Base-by-base conservation (phyloP, 2,113 vertebrate species). In the Neotoma lepida region DNA sequence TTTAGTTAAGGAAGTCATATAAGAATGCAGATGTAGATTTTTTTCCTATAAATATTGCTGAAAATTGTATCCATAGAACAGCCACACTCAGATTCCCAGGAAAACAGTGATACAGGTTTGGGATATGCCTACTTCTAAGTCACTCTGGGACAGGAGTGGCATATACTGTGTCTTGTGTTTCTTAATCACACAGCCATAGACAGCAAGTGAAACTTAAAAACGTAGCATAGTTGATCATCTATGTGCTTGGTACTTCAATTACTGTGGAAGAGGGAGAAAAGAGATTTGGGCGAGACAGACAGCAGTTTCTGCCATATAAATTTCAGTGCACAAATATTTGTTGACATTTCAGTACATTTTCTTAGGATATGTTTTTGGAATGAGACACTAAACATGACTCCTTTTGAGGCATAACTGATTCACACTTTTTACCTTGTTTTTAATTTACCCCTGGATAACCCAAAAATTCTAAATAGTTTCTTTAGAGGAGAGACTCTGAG, bases 11-110 rank as follows among this genome's bases (percentile, higher is more conserved):
- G 6, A 44, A 71, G 4, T 94, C 39, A 73, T 82, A 77, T 9
- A 95, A 84, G 44, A 97, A 95, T 88, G 46, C 10, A 93, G 58
- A 44, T 82, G 44, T 88, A 18, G 84, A 85, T 82, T 93, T 63
- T 77, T 78, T 95, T 76, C 85, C 46, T 68, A 66, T 2, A 12
- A 76, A 44, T 35, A n/a, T 44, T 88, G 8, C 0, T 84, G 24
- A 84, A 94, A 95, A 54, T 70, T 70, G 1, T 94, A 49, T 80
- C 58, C 70, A n/a, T 77, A 88, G 39, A 90, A 86, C 39, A 89
- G 66, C 30, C 56, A 82, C 86, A 30, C 14, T 90, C 44, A 92
- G 49, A 86, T 33, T 68, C 63, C 91, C 2, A 87, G n/a, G 26
- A 80, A 89, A 78, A 92, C 63, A 94, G 89, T 44, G 85, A 66